These are phyloP conservation scores for Acarapis woodi DNA, from an alignment of 1,140 invertebrate species.

Conservation along the genomic window DNA sequence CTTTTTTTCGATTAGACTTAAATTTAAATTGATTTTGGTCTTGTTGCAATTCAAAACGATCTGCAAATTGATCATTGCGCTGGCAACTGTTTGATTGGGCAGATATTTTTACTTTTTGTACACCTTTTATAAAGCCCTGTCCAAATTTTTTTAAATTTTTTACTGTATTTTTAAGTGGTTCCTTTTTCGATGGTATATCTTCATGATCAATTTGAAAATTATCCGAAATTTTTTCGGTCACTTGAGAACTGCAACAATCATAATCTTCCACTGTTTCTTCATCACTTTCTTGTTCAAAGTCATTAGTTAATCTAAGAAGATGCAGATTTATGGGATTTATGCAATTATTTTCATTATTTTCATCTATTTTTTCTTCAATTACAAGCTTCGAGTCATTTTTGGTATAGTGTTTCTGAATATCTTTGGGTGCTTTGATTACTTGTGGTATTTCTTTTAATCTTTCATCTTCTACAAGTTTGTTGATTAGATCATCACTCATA, in stretches of 20 bases:
- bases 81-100: not conserved
- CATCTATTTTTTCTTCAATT: slow-evolving; percentile 57
- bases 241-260: not conserved
- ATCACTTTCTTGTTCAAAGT: slow-evolving; percentile 4
- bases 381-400: too few species aligned
- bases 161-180: slow-evolving; percentile 1
- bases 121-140: slow-evolving; percentile 6
- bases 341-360: slow-evolving; percentile 61
- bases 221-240: not conserved
- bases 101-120: slow-evolving; percentile 2
- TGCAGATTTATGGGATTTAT: slow-evolving; percentile 73
- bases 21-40: slow-evolving; percentile 4
- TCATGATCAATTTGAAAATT: slow-evolving; percentile 1
- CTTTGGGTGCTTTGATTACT: slow-evolving; percentile 57
- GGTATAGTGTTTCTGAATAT: slow-evolving; percentile 80
- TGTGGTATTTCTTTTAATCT: not conserved
- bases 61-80: slow-evolving; percentile 3
- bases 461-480: not conserved
- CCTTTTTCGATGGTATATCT: not conserved
- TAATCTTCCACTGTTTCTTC: not conserved
- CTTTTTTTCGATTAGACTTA: slow-evolving; percentile 11
- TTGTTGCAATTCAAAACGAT: slow-evolving; percentile 1
- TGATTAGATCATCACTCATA: not conserved
- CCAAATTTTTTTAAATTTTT: slow-evolving; percentile 7
- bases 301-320: slow-evolving; percentile 54